Conservation (phyloP, 2,888 invertebrate species). For the Drosophila aldrichi region DNA sequence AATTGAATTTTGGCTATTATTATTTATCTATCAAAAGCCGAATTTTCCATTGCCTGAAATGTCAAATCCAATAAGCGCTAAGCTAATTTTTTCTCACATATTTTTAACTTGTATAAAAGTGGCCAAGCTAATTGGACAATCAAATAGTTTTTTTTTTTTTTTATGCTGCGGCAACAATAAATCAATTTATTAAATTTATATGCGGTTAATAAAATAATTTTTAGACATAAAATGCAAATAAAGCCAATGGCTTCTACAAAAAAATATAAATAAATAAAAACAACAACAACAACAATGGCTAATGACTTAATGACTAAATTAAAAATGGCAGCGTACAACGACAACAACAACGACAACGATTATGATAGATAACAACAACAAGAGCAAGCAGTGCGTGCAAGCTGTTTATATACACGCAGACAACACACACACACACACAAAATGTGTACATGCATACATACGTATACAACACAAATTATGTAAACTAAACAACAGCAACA, state of each 20-base stretch:
- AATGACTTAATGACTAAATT: slow-evolving; percentile 75
- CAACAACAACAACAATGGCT: slow-evolving; percentile 25
- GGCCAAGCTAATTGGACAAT: slow-evolving; percentile 44
- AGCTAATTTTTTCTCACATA: slow-evolving; percentile 11
- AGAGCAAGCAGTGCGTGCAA: slow-evolving; percentile 16
- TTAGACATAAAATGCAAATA: slow-evolving; percentile 61
- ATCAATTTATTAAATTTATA: slow-evolving; percentile 76
- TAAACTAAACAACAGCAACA: slow-evolving; percentile 46
- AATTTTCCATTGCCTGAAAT: neutral
- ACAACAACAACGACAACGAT: slow-evolving; percentile 11
- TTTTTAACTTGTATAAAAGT: neutral
- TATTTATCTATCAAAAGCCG: no score
- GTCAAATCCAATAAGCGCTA: slow-evolving; percentile 1
- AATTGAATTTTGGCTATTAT: neutral
- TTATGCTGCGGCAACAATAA: slow-evolving; percentile 52
- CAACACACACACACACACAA: neutral
- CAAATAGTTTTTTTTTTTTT: slow-evolving; percentile 20
- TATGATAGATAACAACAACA: slow-evolving; percentile 27
- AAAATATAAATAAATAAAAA: neutral
- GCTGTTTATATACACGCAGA: neutral
- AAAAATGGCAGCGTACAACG: slow-evolving; percentile 40
- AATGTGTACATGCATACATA: slow-evolving; percentile 21
- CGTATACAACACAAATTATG: slow-evolving; percentile 35
- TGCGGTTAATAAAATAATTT: slow-evolving; percentile 74
- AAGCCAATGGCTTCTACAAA: slow-evolving; percentile 24